A percentile compares a stretch with the other conserved stretches of the same genome.
These are phyloP conservation scores for Zaprionus africanus DNA, from an alignment of 1,140 invertebrate species.

Conservation along the genomic window DNA sequence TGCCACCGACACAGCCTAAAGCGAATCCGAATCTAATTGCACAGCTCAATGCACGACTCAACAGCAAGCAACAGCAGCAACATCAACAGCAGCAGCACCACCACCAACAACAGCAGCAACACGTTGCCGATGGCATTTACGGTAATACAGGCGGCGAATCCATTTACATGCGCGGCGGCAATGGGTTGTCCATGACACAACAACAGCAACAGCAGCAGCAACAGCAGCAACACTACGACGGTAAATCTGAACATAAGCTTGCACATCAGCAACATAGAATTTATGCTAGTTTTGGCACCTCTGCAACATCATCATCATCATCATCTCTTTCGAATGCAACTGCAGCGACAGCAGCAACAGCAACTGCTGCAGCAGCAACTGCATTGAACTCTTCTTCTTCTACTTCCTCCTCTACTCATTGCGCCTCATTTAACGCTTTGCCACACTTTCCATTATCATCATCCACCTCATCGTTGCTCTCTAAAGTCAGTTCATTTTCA, in stretches of 20 bases:
- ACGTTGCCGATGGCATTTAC: slow-evolving; percentile 68
- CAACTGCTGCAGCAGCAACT: slow-evolving; percentile 33
- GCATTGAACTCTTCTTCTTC: slow-evolving; percentile 29
- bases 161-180: slow-evolving; percentile 66
- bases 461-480: slow-evolving; percentile 82
- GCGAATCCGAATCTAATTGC: slow-evolving; percentile 82
- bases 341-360: slow-evolving; percentile 46
- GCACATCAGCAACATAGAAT: slow-evolving; percentile 76
- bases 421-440: slow-evolving; percentile 69
- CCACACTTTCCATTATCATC: slow-evolving; percentile 82
- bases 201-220: slow-evolving; percentile 77
- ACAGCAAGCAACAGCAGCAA: slow-evolving; percentile 71
- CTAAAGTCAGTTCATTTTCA: slow-evolving; percentile 81
- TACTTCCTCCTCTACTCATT: slow-evolving; percentile 30
- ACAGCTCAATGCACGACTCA: slow-evolving; percentile 83
- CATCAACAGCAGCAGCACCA: slow-evolving; percentile 49
- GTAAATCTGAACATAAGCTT: slow-evolving; percentile 77
- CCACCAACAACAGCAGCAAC: slow-evolving; percentile 60
- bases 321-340: slow-evolving; percentile 45
- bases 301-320: slow-evolving; percentile 54
- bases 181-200: slow-evolving; percentile 67
- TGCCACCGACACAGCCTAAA: slow-evolving; percentile 81
- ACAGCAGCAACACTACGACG: slow-evolving; percentile 83
- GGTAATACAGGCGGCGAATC: slow-evolving; percentile 65
- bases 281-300: slow-evolving; percentile 81